Conservation (phyloP, 2,888 invertebrate genomes). For the Pediacus dermestoides region DNA sequence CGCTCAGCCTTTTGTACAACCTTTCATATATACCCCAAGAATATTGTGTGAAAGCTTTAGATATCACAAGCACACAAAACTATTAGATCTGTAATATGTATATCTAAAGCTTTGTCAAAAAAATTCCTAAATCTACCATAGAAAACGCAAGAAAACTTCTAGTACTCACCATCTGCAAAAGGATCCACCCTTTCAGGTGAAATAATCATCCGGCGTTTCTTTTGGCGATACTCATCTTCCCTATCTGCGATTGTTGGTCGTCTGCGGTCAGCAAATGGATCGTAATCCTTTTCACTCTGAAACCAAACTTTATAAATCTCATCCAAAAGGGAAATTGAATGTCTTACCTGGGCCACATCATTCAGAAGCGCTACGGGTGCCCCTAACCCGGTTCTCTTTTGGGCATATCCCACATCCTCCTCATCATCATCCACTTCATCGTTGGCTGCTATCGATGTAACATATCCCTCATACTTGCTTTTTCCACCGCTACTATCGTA, state of each 20-base stretch:
- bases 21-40: constrained; percentile 40
- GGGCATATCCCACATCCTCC: constrained; percentile 71
- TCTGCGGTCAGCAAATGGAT: constrained; percentile 90
- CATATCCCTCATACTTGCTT: constrained; percentile 88
- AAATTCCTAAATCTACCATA: constrained; percentile 13
- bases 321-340: neutral
- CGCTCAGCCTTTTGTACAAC: too few relatives aligned
- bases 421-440: constrained; percentile 96
- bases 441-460: constrained; percentile 93
- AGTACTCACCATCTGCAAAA: constrained; percentile 91
- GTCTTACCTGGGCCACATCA: constrained; percentile 79
- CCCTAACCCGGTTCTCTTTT: constrained; percentile 69
- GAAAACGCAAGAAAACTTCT: constrained; percentile 9
- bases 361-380: constrained; percentile 86
- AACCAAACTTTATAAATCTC: constrained; percentile 25
- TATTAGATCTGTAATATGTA: constrained; percentile 13
- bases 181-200: constrained; percentile 97
- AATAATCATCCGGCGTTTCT: constrained; percentile 85
- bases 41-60: constrained; percentile 6
- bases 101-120: too few relatives aligned
- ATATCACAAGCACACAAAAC: too few relatives aligned
- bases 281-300: constrained; percentile 86
- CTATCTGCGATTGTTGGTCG: constrained; percentile 91
- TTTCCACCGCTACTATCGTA: constrained; percentile 75
- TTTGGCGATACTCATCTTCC: constrained; percentile 94